A percentile compares a stretch with the other conserved stretches of the same genome.
Evolutionary conservation across 35 echinoderm and acorn worm genomes (phyloP).

Genomic region (Apostichopus californicus): DNA sequence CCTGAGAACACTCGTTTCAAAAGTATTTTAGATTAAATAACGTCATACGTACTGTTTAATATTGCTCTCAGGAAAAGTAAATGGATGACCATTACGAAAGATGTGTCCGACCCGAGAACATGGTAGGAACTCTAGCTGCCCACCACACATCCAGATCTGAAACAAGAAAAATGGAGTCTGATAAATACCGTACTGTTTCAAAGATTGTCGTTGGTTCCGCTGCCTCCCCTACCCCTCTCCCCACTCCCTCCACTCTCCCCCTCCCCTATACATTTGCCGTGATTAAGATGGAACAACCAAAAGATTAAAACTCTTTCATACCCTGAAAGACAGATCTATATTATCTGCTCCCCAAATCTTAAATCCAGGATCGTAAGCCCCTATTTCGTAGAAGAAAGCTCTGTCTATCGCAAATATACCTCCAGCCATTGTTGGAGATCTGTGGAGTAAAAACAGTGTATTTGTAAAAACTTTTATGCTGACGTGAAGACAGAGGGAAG

Average conservation of each 20-base stretch:
- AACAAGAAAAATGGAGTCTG: slow-evolving; percentile 3
- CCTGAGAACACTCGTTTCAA: no score
- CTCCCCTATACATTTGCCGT: no score
- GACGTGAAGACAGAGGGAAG: no score
- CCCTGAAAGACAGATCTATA: slow-evolving; percentile 83
- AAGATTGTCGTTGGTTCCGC: no score
- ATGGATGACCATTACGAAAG: slow-evolving; percentile 40
- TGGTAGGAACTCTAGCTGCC: slow-evolving; percentile 47
- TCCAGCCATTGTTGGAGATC: slow-evolving; percentile 87
- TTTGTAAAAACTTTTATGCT: not conserved
- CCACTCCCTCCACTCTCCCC: no score
- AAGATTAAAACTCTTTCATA: not conserved
- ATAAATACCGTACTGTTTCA: no score
- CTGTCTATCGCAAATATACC: slow-evolving; percentile 92
- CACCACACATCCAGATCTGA: slow-evolving; percentile 74
- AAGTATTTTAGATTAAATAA: no score
- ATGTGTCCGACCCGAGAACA: slow-evolving; percentile 72
- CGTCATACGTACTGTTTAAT: slow-evolving; percentile 20
- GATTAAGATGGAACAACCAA: no score
- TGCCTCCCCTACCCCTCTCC: no score
- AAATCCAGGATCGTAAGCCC: slow-evolving; percentile 89
- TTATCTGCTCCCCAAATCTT: slow-evolving; percentile 96
- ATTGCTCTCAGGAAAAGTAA: slow-evolving; percentile 14
- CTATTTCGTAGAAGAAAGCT: slow-evolving; percentile 75
- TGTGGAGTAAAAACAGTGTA: not conserved